These are phyloP conservation scores for Idaea dimidiata DNA, from an alignment of 2,888 invertebrate genomes.

Conservation along the genomic window DNA sequence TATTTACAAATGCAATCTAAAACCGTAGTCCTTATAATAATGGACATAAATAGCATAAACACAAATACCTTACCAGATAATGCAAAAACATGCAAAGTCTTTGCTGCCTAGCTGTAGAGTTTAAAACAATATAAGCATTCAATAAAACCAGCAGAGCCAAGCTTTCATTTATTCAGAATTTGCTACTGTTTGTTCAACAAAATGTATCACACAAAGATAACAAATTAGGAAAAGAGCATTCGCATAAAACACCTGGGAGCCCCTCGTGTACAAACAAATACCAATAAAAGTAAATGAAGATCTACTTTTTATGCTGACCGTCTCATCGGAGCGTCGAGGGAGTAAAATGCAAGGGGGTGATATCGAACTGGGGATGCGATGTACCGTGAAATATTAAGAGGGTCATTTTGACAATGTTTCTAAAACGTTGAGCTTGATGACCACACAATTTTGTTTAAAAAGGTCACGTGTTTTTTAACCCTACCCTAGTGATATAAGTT, in stretches of 20 bases:
- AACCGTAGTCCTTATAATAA: too few relatives aligned
- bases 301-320: conserved; percentile 15
- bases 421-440: conserved; percentile 42
- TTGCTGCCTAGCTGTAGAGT: too few relatives aligned
- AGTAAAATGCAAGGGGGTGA: conserved; percentile 29
- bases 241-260: background rate
- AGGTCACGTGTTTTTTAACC: background rate
- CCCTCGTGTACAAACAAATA: background rate
- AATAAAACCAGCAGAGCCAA: too few relatives aligned
- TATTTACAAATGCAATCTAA: too few relatives aligned
- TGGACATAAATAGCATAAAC: too few relatives aligned
- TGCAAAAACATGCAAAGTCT: too few relatives aligned
- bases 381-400: conserved; percentile 66
- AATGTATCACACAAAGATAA: background rate
- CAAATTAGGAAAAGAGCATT: background rate
- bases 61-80: too few relatives aligned
- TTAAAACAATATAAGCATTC: too few relatives aligned
- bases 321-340: conserved; percentile 16
- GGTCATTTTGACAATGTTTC: conserved; percentile 46
- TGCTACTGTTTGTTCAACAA: background rate
- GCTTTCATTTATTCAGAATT: too few relatives aligned
- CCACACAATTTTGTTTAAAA: background rate
- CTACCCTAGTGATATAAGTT: too few relatives aligned
- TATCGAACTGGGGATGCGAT: conserved; percentile 43
- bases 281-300: conserved; percentile 1